Evolutionary conservation across 2,797 vertebrate species (phyloP).

Genomic region (Otolemur crassicaudatus): DNA sequence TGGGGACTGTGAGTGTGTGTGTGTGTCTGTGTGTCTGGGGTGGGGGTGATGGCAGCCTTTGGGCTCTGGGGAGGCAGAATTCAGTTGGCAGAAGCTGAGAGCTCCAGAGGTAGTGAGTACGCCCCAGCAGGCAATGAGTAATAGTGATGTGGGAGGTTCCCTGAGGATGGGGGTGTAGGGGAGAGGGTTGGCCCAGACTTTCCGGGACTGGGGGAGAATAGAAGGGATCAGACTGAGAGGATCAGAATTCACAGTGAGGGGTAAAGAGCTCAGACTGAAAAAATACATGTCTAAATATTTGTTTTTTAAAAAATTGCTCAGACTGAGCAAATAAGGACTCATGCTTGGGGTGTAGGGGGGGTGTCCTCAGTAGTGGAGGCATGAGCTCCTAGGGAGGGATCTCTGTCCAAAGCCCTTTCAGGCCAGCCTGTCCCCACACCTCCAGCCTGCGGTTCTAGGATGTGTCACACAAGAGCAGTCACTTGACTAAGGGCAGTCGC

Average conservation of each 20-base stretch:
- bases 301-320: background rate
- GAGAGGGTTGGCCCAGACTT: background rate
- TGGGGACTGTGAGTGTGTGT: background rate
- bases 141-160: conserved; percentile 31
- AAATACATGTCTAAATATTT: background rate
- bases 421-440: background rate
- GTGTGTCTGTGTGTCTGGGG: accelerated
- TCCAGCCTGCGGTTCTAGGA: background rate
- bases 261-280: background rate
- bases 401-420: background rate
- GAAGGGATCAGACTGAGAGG: background rate
- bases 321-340: background rate
- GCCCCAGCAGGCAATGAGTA: background rate
- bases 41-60: background rate
- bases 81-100: conserved; percentile 47
- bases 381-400: background rate
- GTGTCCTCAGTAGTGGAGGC: background rate
- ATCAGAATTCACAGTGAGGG: background rate
- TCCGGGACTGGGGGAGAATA: background rate
- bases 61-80: background rate
- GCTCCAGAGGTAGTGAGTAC: conserved; percentile 20
- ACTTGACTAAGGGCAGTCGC: background rate
- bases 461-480: background rate
- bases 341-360: background rate
- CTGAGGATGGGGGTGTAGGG: background rate